Base-by-base conservation (phyloP, 2,888 invertebrate genomes). In the Tachina grossa region DNA sequence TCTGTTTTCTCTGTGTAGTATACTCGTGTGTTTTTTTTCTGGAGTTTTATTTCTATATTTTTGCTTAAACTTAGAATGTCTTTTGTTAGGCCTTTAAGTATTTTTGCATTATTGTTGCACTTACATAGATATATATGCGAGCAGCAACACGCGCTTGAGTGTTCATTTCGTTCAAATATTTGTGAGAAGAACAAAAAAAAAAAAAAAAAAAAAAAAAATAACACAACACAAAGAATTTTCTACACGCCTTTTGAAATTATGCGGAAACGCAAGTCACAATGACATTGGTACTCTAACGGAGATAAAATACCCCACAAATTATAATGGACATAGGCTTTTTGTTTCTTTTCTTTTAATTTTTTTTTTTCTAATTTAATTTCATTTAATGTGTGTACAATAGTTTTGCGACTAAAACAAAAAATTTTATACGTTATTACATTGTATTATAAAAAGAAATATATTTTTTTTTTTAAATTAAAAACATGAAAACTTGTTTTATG, bases 181-280 rank as follows among this genome's bases (percentile, higher is more conserved):
- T 41, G 41, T 19, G 14, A 31, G 31, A 31, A 31, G 31, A 4
- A 11, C 3, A 10, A 59, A 57, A 57, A 19, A 39, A 61, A n/a
- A 2, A 14, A 41, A 49, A 51, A 47, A 65, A 57, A 57, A 19
- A 39, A 61, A n/a, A 2, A 14, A 41, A 49, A 51, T 41, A 65
- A 1, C 5, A 6, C 6, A 65, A 75, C 51, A 51, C 53, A 61
- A 75, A 55, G 79, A 83, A 80, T 71, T 83, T 79, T 76, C 51
- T 71, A 85, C 83, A 85, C 85, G 85, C 85, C 85, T 85, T 83
- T 85, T 76, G 79, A 83, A 85, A 85, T 85, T 80, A 85, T 85
- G 83, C 83, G 85, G 85, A 85, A 85, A 85, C 79, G 85, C 79
- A 85, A 85, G 83, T 85, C 85, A 83, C 83, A 85, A 66, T 85